These are phyloP conservation scores for Microtus ochrogaster DNA, from an alignment of 2,113 vertebrate genomes.

Conservation along the genomic window DNA sequence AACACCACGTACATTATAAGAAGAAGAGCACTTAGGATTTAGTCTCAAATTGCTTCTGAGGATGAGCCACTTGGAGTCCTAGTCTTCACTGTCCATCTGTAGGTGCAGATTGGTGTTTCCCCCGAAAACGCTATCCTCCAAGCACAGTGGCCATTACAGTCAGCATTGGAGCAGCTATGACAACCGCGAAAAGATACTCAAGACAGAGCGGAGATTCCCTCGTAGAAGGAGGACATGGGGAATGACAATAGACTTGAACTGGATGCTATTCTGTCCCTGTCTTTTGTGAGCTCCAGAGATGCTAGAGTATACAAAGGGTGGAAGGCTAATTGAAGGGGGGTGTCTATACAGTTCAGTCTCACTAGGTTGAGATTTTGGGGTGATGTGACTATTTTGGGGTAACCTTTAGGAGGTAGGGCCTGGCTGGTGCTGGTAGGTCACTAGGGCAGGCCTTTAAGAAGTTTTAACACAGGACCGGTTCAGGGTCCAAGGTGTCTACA, in stretches of 20 bases:
- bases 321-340: not conserved
- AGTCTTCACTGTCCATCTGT: not conserved
- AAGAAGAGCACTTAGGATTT: not conserved
- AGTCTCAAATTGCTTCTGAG: not conserved
- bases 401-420: not conserved
- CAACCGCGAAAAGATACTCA: not conserved
- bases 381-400: not conserved
- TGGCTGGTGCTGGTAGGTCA: not conserved
- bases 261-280: not conserved
- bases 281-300: not conserved
- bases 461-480: not conserved
- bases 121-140: not conserved
- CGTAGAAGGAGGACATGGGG: not conserved
- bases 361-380: not conserved
- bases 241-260: not conserved
- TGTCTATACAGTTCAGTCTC: not conserved
- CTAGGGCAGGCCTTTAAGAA: not conserved
- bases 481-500: not conserved
- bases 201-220: not conserved
- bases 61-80: not conserved
- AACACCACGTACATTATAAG: not conserved
- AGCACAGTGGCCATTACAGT: not conserved
- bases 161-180: not conserved
- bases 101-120: not conserved
- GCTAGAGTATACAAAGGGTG: not conserved